Percentiles rank a stretch among this genome's conserved stretches.
phyloP scores from a whole-genome alignment of 2,797 vertebrate species.

The Pseudotriccus pelzelni region DNA sequence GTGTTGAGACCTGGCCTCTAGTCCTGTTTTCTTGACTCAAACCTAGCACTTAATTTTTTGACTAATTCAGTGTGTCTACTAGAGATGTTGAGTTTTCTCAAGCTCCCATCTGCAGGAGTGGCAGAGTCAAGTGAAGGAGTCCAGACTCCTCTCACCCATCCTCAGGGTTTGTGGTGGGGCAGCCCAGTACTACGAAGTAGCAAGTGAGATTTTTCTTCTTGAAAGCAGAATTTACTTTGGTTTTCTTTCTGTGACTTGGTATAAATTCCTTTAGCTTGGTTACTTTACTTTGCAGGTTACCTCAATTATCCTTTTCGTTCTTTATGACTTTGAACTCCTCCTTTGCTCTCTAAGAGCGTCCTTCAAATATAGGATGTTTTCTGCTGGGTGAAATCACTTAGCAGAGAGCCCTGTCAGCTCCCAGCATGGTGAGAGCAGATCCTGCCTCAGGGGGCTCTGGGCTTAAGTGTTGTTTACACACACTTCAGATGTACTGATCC shows the following conservation, averaged over 20 bases:
- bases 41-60: not conserved
- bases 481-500: not conserved
- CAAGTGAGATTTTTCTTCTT: not conserved
- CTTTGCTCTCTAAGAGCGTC: not conserved
- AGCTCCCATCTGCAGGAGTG: not conserved
- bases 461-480: not conserved
- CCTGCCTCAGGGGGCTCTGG: not conserved
- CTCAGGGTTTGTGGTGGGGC: not conserved
- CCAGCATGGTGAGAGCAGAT: not conserved
- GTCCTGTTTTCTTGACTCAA: not conserved
- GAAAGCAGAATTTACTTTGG: not conserved
- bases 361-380: not conserved
- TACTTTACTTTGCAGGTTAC: not conserved
- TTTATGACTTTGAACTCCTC: not conserved
- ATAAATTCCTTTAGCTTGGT: not conserved
- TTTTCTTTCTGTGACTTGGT: not conserved
- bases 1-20: not conserved
- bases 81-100: not conserved
- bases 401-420: not conserved
- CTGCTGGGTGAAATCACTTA: not conserved
- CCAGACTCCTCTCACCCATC: not conserved
- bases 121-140: not conserved
- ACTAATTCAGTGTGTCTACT: not conserved
- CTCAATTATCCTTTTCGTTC: not conserved
- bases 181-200: not conserved